These are phyloP conservation scores for Leptinotarsa lineolata DNA, from an alignment of 1,140 invertebrate genomes.

Conservation along the genomic window DNA sequence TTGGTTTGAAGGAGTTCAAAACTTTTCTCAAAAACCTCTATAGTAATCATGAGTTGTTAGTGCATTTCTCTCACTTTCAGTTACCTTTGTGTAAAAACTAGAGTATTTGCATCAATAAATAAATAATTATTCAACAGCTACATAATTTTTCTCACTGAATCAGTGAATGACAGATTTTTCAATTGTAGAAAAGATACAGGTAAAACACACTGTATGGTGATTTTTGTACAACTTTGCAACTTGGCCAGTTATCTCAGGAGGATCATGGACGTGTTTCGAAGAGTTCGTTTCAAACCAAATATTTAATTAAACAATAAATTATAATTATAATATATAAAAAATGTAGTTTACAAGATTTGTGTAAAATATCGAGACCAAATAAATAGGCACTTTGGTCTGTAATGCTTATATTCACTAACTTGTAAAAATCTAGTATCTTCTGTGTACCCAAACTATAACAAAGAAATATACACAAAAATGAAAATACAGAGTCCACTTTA, in stretches of 20 bases:
- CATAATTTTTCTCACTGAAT: too few species aligned
- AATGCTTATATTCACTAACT: conserved; percentile 34
- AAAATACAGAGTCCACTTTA: conserved; percentile 24
- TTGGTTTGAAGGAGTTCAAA: too few species aligned
- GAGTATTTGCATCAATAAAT: too few species aligned
- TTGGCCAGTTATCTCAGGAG: background rate
- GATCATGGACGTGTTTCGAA: background rate
- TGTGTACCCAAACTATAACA: conserved; percentile 30
- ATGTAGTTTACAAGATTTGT: conserved; percentile 21
- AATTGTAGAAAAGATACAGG: too few species aligned
- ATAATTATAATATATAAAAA: conserved; percentile 18
- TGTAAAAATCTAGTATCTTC: conserved; percentile 34
- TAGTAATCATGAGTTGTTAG: too few species aligned
- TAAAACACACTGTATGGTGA: too few species aligned
- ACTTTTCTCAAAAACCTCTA: too few species aligned
- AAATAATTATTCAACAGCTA: too few species aligned
- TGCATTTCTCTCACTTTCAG: too few species aligned
- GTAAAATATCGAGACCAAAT: conserved; percentile 44
- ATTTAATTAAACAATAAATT: conserved; percentile 22
- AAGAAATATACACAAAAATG: conserved; percentile 28
- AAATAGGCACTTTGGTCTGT: conserved; percentile 53
- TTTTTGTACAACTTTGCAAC: too few species aligned
- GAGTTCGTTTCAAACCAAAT: background rate
- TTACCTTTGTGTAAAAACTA: too few species aligned
- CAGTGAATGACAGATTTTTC: too few species aligned